These are phyloP conservation scores for Ctenicera cuprea DNA, from an alignment of 2,888 invertebrate species.

Conservation along the genomic window DNA sequence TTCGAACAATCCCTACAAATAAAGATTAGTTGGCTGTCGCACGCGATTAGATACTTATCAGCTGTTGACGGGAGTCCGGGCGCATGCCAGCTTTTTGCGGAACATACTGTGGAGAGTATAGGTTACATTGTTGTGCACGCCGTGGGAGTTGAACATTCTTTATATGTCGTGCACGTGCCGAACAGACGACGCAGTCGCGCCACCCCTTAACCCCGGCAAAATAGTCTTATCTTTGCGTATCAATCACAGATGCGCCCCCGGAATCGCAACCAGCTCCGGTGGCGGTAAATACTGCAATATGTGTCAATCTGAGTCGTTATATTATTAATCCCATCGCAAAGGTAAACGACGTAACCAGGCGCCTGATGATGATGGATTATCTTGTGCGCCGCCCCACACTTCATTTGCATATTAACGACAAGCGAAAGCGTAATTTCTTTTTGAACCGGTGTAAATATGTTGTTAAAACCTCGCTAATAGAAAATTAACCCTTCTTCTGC, in stretches of 20 bases:
- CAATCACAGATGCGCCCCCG: slow-evolving; percentile 58
- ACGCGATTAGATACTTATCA: slow-evolving; percentile 61
- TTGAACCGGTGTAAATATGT: slow-evolving; percentile 47
- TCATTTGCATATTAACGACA: slow-evolving; percentile 52
- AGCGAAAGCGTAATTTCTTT: slow-evolving; percentile 49
- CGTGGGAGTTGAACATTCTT: slow-evolving; percentile 55
- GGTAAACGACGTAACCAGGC: slow-evolving; percentile 49
- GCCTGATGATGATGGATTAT: slow-evolving; percentile 53
- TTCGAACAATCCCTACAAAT: slow-evolving; percentile 55
- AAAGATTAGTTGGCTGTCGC: slow-evolving; percentile 55
- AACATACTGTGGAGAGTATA: slow-evolving; percentile 51
- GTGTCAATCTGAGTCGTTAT: slow-evolving; percentile 56
- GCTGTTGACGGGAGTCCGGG: slow-evolving; percentile 55
- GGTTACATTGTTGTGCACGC: slow-evolving; percentile 57
- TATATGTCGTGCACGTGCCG: slow-evolving; percentile 57
- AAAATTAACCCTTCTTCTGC: slow-evolving; percentile 41
- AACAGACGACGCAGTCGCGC: slow-evolving; percentile 55
- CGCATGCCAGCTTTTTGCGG: slow-evolving; percentile 40
- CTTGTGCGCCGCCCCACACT: slow-evolving; percentile 46
- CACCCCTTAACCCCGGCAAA: slow-evolving; percentile 49
- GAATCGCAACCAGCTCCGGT: slow-evolving; percentile 52
- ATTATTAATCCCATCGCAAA: slow-evolving; percentile 55
- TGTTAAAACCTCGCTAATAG: slow-evolving; percentile 41
- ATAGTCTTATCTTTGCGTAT: slow-evolving; percentile 59
- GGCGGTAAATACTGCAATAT: slow-evolving; percentile 54